Percentiles rank a stretch among this genome's conserved stretches.
phyloP scores from a whole-genome alignment of 2,797 vertebrate species.

The Hippopotamyrus pictus region DNA sequence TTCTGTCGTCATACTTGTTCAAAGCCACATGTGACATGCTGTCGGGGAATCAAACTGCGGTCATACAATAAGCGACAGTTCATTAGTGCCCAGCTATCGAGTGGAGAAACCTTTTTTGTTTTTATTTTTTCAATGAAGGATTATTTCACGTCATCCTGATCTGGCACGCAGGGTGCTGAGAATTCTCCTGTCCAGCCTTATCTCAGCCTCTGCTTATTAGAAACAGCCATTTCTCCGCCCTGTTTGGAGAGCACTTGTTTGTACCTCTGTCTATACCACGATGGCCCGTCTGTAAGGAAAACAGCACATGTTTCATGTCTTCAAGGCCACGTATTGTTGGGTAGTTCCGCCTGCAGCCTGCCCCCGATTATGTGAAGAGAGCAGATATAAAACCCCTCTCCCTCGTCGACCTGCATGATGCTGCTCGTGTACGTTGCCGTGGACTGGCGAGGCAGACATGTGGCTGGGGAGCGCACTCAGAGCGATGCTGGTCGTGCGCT shows the following conservation, averaged over 20 bases:
- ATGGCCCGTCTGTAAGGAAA: not conserved
- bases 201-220: slow-evolving; percentile 22
- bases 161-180: not conserved
- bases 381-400: slow-evolving; percentile 38
- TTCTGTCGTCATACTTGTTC: not conserved
- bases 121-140: not conserved
- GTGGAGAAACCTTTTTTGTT: not conserved
- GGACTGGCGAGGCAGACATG: slow-evolving; percentile 42
- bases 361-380: slow-evolving; percentile 29
- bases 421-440: slow-evolving; percentile 18
- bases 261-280: not conserved
- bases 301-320: not conserved
- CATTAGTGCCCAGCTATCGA: not conserved
- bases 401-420: slow-evolving; percentile 39
- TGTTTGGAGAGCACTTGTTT: slow-evolving; percentile 18
- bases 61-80: not conserved
- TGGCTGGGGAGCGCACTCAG: slow-evolving; percentile 12
- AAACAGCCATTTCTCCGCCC: slow-evolving; percentile 13
- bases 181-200: slow-evolving; percentile 22
- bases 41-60: not conserved
- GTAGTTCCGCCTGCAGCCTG: slow-evolving; percentile 39
- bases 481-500: slow-evolving; percentile 33
- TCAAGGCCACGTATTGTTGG: slow-evolving; percentile 51
- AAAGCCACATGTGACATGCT: not conserved
- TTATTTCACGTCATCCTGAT: not conserved